Evolutionary conservation across 2,113 vertebrate genomes (phyloP).

Genomic region (Myrmecobius fasciatus): DNA sequence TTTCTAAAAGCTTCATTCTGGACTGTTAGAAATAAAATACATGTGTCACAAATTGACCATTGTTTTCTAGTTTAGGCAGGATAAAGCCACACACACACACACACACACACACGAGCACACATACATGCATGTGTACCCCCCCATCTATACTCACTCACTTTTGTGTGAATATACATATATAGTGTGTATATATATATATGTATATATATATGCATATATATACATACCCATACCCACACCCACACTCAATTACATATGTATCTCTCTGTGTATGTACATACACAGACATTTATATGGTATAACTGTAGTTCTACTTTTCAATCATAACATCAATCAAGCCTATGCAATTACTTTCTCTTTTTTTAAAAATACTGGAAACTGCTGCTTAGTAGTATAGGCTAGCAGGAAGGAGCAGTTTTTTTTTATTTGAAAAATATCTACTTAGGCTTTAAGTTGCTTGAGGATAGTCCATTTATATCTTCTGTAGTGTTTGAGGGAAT

Average conservation of each 20-base stretch:
- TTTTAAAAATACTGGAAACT: background rate
- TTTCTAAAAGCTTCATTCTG: slow-evolving; percentile 45
- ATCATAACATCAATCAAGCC: slow-evolving; percentile 1
- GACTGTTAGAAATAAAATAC: background rate
- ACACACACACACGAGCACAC: too few species aligned
- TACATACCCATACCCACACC: background rate
- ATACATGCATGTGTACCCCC: too few species aligned
- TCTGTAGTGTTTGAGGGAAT: background rate
- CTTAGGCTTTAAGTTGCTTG: background rate
- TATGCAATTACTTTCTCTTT: slow-evolving; percentile 13
- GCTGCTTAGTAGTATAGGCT: background rate
- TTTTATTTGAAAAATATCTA: background rate
- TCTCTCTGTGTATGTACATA: too few species aligned
- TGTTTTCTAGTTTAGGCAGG: background rate
- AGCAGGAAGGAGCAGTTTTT: background rate
- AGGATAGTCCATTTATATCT: background rate
- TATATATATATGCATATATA: too few species aligned
- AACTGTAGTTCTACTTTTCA: slow-evolving; percentile 23
- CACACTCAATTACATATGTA: slow-evolving; percentile 12
- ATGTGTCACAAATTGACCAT: background rate
- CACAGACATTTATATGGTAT: background rate
- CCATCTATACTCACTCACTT: too few species aligned
- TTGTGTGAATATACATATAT: too few species aligned
- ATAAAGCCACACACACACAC: background rate
- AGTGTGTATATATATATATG: too few species aligned